Evolutionary conservation across 2,888 invertebrate genomes (phyloP), one percentile per base, ranked within the genome.

Genomic region (Drymonia ruficornis): DNA sequence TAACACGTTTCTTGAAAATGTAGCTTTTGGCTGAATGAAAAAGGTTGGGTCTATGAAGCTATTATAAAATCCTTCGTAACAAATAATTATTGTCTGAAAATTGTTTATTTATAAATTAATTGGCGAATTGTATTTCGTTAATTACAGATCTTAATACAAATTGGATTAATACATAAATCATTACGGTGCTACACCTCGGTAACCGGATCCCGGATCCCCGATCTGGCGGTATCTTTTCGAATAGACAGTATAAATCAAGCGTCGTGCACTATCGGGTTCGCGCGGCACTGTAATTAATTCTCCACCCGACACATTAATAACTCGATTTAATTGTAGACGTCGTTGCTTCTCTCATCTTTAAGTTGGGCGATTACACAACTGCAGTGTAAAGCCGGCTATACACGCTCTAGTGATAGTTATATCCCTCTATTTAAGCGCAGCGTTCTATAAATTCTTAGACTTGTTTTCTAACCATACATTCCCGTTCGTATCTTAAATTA

Each of bases 291-390:
- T 82, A 79, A 86, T 84, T 84, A 84, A 83, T 82, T 80, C 70
- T 76, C 69, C 71, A 73, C 63, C 64, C 61, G 66, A 75, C 78
- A 76, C 76, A 81, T 83, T 80, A 82, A 83, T 84, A 83, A 79
- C 74, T 59, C 67, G 63, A 62, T 79, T 72, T 80, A 79, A 80
- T 79, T 78, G 74, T 74, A 67, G 71, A 70, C 73, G 70, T 75
- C 72, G 79, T 74, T 74, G 67, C 60, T 70, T 64, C 63, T 69
- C 73, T 75, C 75, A 68, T 80, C 78, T 78, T 76, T 74, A 77
- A 76, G 74, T 76, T 65, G 62, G 61, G 70, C 64, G 70, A 80
- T 81, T 80, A 78, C 69, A 59, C 48, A 36, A 36, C n/a, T 29
- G 9, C 9, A 38, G 48, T 28, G 28, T 42, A 49, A 23, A 34